Conservation (phyloP, 2,113 vertebrate genomes). For the Phasianus colchicus region DNA sequence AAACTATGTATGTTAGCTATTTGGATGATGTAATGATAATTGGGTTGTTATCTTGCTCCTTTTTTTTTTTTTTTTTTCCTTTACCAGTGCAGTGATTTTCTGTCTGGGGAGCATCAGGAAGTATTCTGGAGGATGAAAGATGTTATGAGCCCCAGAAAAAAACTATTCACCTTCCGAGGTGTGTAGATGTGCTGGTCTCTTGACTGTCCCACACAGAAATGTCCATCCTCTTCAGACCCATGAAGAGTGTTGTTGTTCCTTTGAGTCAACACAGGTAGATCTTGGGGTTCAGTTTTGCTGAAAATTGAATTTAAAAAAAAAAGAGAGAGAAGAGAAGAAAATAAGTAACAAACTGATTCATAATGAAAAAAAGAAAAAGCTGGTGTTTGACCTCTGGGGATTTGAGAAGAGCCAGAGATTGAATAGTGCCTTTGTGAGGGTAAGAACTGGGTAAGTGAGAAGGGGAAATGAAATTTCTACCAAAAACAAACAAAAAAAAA, state of each 20-base stretch:
- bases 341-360: background rate
- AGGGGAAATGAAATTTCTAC: background rate
- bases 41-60: background rate
- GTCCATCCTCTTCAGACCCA: background rate
- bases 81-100: background rate
- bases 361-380: background rate
- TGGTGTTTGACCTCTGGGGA: background rate
- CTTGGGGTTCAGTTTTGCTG: background rate
- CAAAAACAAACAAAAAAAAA: background rate
- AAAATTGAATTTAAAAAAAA: background rate
- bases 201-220: background rate
- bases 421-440: background rate
- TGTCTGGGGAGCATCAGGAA: background rate
- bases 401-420: background rate
- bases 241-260: background rate
- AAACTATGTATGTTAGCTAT: background rate
- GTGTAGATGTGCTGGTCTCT: background rate
- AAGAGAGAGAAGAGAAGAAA: background rate
- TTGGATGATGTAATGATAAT: background rate
- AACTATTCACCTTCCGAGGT: background rate
- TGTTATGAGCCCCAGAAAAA: background rate
- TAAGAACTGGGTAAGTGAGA: background rate
- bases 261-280: background rate
- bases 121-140: background rate
- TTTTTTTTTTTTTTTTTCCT: background rate